A percentile compares a stretch with the other conserved stretches of the same genome.
These are phyloP conservation scores for Drosophila trapezifrons DNA, from an alignment of 1,140 invertebrate species.

Conservation along the genomic window DNA sequence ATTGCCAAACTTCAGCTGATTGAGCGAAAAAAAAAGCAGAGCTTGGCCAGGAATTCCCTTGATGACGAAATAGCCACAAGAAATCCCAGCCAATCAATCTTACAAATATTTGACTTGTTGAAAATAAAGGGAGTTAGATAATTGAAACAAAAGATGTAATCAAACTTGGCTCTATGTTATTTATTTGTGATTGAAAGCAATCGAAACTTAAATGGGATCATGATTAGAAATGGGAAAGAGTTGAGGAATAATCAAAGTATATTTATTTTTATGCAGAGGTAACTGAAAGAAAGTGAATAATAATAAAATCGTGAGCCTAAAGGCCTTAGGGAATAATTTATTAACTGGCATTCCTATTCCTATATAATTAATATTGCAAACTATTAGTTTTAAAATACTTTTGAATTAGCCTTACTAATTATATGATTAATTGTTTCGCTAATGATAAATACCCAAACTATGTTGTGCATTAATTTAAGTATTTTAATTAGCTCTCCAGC, in stretches of 20 bases:
- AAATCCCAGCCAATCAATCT: constrained; percentile 43
- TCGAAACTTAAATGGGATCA: background rate
- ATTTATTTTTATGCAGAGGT: background rate
- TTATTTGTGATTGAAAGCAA: background rate
- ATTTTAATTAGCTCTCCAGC: background rate
- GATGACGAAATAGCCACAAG: constrained; percentile 34
- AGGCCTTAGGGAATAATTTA: background rate
- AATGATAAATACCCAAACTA: background rate
- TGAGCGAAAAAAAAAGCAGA: constrained; percentile 39
- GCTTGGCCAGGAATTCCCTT: constrained; percentile 5
- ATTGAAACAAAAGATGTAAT: constrained; percentile 15
- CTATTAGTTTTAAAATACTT: background rate
- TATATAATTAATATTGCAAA: too few species aligned
- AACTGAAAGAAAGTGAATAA: background rate
- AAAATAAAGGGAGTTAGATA: constrained; percentile 8
- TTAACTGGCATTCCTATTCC: too few species aligned
- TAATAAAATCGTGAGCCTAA: too few species aligned
- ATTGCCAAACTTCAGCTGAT: constrained; percentile 70
- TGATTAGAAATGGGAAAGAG: background rate
- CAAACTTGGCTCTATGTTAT: background rate
- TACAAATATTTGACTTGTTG: constrained; percentile 37
- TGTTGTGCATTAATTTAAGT: background rate
- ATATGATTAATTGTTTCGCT: background rate
- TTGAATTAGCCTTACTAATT: too few species aligned
- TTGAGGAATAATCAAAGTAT: background rate